A percentile compares a stretch with the other conserved stretches of the same genome.
These are phyloP conservation scores for Alces alces DNA, from an alignment of 2,113 vertebrate species.

Conservation along the genomic window DNA sequence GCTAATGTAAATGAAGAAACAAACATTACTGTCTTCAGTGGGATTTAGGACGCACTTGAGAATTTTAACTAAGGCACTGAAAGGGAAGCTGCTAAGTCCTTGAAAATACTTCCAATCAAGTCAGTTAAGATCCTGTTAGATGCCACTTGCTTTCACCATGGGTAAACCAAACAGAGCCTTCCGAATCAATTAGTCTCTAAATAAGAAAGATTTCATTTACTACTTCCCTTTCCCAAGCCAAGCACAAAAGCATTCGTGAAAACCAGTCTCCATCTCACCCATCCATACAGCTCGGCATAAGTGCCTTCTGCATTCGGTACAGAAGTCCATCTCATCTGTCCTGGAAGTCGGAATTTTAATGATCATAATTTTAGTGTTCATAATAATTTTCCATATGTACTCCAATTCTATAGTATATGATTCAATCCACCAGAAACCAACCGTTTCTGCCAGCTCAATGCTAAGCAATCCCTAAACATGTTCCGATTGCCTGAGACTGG, in stretches of 20 bases:
- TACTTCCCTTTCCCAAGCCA: not conserved
- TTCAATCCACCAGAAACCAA: constrained; percentile 39
- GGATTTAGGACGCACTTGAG: constrained; percentile 35
- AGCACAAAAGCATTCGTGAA: not conserved
- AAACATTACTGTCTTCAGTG: not conserved
- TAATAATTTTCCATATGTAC: not conserved
- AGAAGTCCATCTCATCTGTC: not conserved
- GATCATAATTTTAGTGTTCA: not conserved
- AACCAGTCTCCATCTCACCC: not conserved
- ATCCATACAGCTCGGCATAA: not conserved
- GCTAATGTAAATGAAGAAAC: not conserved
- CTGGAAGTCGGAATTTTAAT: not conserved
- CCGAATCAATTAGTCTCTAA: not conserved
- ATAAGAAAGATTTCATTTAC: constrained; percentile 1
- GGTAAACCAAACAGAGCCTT: not conserved
- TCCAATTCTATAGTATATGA: not conserved
- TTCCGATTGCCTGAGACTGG: constrained; percentile 11
- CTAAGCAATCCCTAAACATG: constrained; percentile 21
- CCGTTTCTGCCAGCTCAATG: not conserved
- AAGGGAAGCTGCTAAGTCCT: not conserved
- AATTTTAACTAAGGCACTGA: constrained; percentile 25
- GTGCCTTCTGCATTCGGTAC: not conserved
- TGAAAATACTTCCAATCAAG: constrained; percentile 19
- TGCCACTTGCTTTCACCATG: not conserved
- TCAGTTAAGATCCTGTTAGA: constrained; percentile 19